Base-by-base conservation (phyloP, 2,888 invertebrate species). In the Erynnis tages region DNA sequence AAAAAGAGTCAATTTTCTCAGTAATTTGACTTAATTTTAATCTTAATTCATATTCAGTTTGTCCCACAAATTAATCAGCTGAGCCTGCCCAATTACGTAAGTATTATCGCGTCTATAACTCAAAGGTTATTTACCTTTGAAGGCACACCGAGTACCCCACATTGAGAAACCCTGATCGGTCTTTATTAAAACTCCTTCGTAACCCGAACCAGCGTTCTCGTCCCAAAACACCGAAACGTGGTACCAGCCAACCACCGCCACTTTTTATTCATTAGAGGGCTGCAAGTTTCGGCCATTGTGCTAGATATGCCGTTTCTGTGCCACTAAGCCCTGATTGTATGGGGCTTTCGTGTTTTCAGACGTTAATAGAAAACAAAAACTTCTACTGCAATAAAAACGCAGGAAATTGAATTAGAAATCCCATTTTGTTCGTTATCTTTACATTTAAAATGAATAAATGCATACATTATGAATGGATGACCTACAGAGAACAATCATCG, bases 251-350 rank as follows among this genome's bases (percentile, higher is more conserved):
- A 67, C 73, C 74, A 79, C 76, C 70, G 70, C 73, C 66, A 76
- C 76, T 83, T 85, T 84, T 85, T 86, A 84, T 85, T 86, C 81
- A 85, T 84, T 81, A 84, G 71, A 77, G 79, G 79, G 77, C 79
- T 79, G 83, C 74, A 77, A 81, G 78, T 80, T 85, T 85, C 75
- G 79, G 75, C 79, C 76, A 79, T 85, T 85, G 83, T 85, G 70
- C 81, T 75, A 83, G 82, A 81, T 82, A 85, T 73, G 76, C 70
- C 72, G 71, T 73, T 77, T 79, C 76, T 82, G 73, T 76, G 71
- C 76, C 76, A 77, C 78, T 81, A 82, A 83, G 79, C 79, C 73
- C 67, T 78, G 79, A 81, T 84, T 82, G 78, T 83, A 76, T 73
- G 71, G 69, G 78, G 78, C 80, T 79, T 82, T 79, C 69, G 69